These are phyloP conservation scores for Champsocephalus gunnari DNA, from an alignment of 2,797 vertebrate genomes.

Conservation along the genomic window DNA sequence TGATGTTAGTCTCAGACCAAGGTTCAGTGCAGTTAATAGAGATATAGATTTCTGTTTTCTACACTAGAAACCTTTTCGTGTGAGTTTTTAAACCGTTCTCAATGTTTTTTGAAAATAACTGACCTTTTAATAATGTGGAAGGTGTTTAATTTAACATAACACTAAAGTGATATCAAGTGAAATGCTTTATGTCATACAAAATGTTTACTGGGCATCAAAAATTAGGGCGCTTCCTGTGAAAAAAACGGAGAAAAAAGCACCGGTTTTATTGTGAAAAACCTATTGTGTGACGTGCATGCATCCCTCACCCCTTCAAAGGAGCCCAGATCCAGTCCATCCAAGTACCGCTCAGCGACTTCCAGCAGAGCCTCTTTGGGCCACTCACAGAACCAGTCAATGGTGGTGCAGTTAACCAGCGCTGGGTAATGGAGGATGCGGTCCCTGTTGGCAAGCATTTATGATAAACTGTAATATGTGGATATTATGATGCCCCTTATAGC, in stretches of 20 bases:
- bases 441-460: constrained; percentile 48
- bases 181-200: constrained; percentile 18
- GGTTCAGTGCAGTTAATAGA: not conserved
- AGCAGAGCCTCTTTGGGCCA: constrained; percentile 92
- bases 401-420: constrained; percentile 92
- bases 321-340: constrained; percentile 86
- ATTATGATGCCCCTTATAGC: not conserved
- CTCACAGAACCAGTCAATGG: constrained; percentile 94
- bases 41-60: not conserved
- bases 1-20: not conserved
- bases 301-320: constrained; percentile 83
- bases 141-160: not conserved
- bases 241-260: not conserved
- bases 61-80: not conserved
- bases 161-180: not conserved
- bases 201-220: constrained; percentile 13
- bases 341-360: constrained; percentile 91
- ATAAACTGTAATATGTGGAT: constrained; percentile 6
- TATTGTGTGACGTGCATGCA: not conserved
- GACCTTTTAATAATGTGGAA: not conserved
- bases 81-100: not conserved
- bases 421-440: constrained; percentile 92
- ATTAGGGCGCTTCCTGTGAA: not conserved
- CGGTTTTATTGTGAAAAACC: not conserved
- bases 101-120: not conserved